These are phyloP conservation scores for Leptinotarsa undecemlineata DNA, from an alignment of 1,140 invertebrate species.

Conservation along the genomic window DNA sequence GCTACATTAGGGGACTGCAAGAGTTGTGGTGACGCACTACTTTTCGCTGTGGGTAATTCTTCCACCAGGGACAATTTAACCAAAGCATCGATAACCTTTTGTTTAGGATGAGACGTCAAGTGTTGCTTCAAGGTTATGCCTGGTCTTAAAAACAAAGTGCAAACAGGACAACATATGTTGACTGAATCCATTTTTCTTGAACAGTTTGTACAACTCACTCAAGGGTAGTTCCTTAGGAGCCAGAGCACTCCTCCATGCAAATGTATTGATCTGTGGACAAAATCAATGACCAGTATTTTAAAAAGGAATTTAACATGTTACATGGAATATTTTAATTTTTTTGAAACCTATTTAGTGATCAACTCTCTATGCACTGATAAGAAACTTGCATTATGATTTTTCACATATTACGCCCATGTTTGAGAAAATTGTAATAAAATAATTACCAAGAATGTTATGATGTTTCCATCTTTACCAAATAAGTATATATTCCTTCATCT, in stretches of 20 bases:
- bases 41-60: constrained; percentile 25
- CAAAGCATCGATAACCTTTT: constrained; percentile 82
- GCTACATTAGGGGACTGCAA: not conserved
- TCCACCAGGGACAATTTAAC: constrained; percentile 56
- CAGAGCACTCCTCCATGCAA: constrained; percentile 35
- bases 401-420: not conserved
- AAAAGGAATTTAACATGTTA: not conserved
- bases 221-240: constrained; percentile 3
- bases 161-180: constrained; percentile 72
- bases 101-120: constrained; percentile 82
- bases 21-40: not conserved
- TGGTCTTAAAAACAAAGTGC: constrained; percentile 78
- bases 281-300: constrained; percentile 44
- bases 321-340: not conserved
- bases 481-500: not conserved
- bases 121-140: constrained; percentile 79
- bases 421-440: constrained; percentile 10
- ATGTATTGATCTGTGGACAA: constrained; percentile 48
- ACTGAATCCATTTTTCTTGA: constrained; percentile 45
- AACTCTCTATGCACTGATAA: not conserved
- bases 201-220: constrained; percentile 3
- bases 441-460: constrained; percentile 17
- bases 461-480: not conserved
- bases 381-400: constrained; percentile 6
- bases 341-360: not conserved